Percentiles rank a stretch among this genome's conserved stretches.
Conservation (phyloP, 2,797 vertebrate species). For the Rhinichthys osculus region DNA sequence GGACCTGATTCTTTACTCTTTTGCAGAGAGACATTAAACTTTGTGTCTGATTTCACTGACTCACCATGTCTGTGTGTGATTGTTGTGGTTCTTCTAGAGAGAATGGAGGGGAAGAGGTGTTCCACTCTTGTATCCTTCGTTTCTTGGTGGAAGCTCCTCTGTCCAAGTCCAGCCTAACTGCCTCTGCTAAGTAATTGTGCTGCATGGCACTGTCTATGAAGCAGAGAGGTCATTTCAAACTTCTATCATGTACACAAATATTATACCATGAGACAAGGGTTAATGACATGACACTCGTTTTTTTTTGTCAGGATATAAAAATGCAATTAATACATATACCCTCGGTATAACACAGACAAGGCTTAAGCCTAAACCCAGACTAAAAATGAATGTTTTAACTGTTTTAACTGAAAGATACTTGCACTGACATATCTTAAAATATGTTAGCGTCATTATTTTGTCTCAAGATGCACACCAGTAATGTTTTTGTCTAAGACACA, state of each 20-base stretch:
- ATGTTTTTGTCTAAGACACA: too few species aligned
- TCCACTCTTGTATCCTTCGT: conserved; percentile 61
- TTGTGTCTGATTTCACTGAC: neutral
- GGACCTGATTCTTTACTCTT: neutral
- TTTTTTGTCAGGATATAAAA: neutral
- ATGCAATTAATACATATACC: neutral
- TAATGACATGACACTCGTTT: neutral
- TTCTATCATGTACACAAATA: neutral
- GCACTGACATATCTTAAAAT: neutral
- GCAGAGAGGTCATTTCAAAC: neutral
- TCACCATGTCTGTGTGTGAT: conserved; percentile 65
- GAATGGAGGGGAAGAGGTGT: conserved; percentile 49
- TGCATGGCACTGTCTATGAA: conserved; percentile 33
- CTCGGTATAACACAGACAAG: neutral
- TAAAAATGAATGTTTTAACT: neutral
- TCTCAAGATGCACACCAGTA: too few species aligned
- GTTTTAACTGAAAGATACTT: neutral
- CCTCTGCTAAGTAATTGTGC: conserved; percentile 8
- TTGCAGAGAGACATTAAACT: neutral
- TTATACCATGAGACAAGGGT: neutral
- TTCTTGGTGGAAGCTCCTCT: conserved; percentile 44
- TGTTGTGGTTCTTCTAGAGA: conserved; percentile 30
- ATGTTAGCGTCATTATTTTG: neutral
- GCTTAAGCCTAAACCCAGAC: neutral
- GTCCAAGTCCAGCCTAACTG: conserved; percentile 9